Base-by-base conservation (phyloP, 2,113 vertebrate genomes). In the Gallinago paraguaiae region DNA sequence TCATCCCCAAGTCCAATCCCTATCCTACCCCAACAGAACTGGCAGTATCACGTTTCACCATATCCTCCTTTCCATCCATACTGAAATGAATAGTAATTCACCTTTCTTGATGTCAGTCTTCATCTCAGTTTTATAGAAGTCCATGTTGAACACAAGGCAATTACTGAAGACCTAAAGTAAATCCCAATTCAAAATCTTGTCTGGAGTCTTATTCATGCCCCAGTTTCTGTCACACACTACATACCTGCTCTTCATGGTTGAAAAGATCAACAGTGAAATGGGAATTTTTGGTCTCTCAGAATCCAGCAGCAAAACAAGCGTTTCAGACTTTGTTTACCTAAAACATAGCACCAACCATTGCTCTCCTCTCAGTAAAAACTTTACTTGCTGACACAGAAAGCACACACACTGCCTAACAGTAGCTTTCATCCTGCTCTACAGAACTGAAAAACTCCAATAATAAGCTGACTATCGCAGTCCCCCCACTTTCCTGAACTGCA, bases 331-430 rank as follows among this genome's bases (percentile, higher is more conserved):
- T 43, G 5, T 56, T 70, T 61, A 48, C 27, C 20, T 68, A 41
- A 90, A 78, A 63, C 13, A 39, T 27, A 75, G 75, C 60, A 48
- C 17, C 60, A 61, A 6, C 37, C 35, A 48, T 35, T 61, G 60
- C 33, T 75, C 27, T 86, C 7, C 35, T 68, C 39, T 67, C 75
- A 85, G 50, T 16, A 39, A 53, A 78, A 82, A 15, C 39, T 22
- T 84, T 31, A 27, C 17, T 41, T 0, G 0, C 53, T 22, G 54
- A n/a, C 0, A 0, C 43, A 80, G 77, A 72, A 80, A 81, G 24
- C 37, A 54, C 6, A 14, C 28, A 64, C 10, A 27, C 17, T 65
- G 77, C 56, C 41, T 67, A 78, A 48, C 30, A 28, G 60, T 1
- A 18, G 41, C 9, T 88, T 84, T 74, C 51, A 61, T 82, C 45